A percentile compares a stretch with the other conserved stretches of the same genome.
Evolutionary conservation across 2,113 vertebrate genomes (phyloP).

Genomic region (Machaerirhynchus nigripectus): DNA sequence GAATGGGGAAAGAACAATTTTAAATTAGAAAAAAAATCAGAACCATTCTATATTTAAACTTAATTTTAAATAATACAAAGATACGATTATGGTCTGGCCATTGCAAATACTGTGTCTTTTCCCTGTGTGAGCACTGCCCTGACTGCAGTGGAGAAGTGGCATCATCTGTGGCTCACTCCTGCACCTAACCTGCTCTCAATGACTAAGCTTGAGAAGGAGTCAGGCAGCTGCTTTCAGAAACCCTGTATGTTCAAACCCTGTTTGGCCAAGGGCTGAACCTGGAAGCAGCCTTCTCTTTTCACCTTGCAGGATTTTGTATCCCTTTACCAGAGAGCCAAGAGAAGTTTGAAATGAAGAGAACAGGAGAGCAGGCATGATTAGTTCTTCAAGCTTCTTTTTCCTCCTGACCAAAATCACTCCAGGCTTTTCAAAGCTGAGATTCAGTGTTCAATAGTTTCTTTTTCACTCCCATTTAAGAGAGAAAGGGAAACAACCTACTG

Average conservation of each 20-base stretch:
- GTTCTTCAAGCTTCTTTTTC: neutral
- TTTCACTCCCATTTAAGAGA: neutral
- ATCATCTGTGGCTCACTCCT: neutral
- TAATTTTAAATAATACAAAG: neutral
- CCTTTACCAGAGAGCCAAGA: neutral
- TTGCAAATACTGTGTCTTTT: neutral
- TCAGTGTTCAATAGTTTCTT: neutral
- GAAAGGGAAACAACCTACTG: neutral
- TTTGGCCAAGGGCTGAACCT: neutral
- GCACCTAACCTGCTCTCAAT: neutral
- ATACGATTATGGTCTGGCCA: neutral
- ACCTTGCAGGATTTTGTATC: neutral
- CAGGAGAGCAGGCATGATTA: neutral
- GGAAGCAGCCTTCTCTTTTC: neutral
- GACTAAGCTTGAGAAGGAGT: neutral
- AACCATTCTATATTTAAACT: neutral
- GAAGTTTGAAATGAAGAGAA: neutral
- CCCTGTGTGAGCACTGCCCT: accelerated
- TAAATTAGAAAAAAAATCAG: neutral
- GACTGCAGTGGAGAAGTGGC: neutral
- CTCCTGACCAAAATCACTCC: neutral
- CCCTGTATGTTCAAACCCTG: neutral
- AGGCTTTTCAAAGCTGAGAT: neutral
- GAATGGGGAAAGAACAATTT: neutral
- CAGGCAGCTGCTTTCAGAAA: neutral